phyloP scores from a whole-genome alignment of 2,888 invertebrate species.

The Scaptodrosophila latifasciaeformis region DNA sequence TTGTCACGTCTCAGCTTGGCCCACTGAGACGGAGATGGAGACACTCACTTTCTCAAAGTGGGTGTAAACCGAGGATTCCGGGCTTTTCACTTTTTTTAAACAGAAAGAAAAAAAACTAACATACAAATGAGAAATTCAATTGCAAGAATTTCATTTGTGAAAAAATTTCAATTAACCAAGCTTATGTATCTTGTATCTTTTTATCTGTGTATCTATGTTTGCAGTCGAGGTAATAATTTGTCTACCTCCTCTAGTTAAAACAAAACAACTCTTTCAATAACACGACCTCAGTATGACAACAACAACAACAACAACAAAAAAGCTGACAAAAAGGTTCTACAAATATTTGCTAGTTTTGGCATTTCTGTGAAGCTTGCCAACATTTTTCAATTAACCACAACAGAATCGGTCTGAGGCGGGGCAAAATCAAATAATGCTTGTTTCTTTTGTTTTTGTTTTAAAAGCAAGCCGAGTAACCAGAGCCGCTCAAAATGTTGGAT shows the following conservation, averaged over 20 bases:
- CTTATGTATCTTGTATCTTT: constrained; percentile 21
- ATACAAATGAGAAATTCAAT: constrained; percentile 13
- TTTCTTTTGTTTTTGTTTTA: too few relatives aligned
- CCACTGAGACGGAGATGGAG: too few relatives aligned
- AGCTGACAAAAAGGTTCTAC: constrained; percentile 44
- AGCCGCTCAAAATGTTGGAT: constrained; percentile 1
- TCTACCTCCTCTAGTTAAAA: background rate
- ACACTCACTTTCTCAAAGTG: background rate
- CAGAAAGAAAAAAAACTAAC: background rate
- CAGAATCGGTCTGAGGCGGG: background rate
- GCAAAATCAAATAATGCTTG: constrained; percentile 20
- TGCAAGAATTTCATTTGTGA: too few relatives aligned
- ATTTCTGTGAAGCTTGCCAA: constrained; percentile 21
- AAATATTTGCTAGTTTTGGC: constrained; percentile 53
- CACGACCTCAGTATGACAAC: background rate
- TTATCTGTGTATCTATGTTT: constrained; percentile 7
- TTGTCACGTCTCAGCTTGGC: constrained; percentile 3
- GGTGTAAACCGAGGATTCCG: background rate
- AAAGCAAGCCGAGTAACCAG: constrained; percentile 2
- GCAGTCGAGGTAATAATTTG: background rate
- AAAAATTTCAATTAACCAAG: constrained; percentile 34
- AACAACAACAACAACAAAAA: background rate
- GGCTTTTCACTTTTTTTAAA: constrained; percentile 3
- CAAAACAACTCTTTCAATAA: background rate
- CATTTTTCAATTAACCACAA: constrained; percentile 52